A percentile compares a stretch with the other conserved stretches of the same genome.
Conservation (phyloP, 2,888 invertebrate species). For the Steinernema scapterisci region DNA sequence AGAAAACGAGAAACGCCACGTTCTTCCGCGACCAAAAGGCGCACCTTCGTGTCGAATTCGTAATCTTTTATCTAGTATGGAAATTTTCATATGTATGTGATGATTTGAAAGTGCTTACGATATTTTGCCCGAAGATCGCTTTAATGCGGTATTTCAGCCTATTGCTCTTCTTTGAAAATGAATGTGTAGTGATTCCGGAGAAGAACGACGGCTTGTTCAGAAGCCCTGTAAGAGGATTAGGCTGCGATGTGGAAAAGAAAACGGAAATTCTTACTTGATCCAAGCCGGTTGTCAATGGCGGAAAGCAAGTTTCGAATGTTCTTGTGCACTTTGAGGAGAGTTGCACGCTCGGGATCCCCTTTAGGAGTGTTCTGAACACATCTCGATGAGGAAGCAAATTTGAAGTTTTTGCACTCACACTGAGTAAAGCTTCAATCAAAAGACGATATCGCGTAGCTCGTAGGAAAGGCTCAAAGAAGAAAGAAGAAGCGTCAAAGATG, state of each 20-base stretch:
- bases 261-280: background rate
- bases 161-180: slow-evolving; percentile 14
- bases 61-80: slow-evolving; percentile 2
- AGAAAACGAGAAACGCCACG: slow-evolving; percentile 1
- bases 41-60: slow-evolving; percentile 25
- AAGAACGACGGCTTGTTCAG: slow-evolving; percentile 12
- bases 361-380: slow-evolving; percentile 18
- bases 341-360: background rate
- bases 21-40: background rate
- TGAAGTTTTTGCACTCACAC: background rate
- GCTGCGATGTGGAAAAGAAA: background rate
- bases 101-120: background rate
- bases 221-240: too few relatives aligned
- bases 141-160: slow-evolving; percentile 21
- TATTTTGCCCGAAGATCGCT: slow-evolving; percentile 23
- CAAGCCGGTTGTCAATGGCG: slow-evolving; percentile 1
- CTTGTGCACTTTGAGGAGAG: background rate
- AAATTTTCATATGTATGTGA: background rate
- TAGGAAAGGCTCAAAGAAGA: slow-evolving; percentile 23
- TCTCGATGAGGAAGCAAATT: background rate
- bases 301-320: slow-evolving; percentile 7
- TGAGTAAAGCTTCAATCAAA: slow-evolving; percentile 4
- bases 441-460: slow-evolving; percentile 16
- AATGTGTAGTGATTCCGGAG: slow-evolving; percentile 11
- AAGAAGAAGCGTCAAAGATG: slow-evolving; percentile 12